These are phyloP conservation scores for Poeciliopsis infans DNA, from an alignment of 2,797 vertebrate genomes.

Conservation along the genomic window DNA sequence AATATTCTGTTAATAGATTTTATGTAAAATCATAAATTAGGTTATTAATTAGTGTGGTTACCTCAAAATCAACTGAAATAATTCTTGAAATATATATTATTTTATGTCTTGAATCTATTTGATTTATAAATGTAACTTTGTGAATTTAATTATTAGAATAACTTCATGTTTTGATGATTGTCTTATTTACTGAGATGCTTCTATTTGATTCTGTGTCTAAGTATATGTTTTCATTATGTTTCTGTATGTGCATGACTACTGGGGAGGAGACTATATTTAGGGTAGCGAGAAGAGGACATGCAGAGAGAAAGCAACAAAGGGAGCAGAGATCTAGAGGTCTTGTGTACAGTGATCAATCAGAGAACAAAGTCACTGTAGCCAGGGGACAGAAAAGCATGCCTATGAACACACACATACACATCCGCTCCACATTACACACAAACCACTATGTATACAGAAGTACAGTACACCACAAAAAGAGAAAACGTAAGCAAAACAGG, in stretches of 20 bases:
- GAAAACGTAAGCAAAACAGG: slow-evolving; percentile 17
- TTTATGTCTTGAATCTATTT: not conserved
- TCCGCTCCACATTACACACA: slow-evolving; percentile 21
- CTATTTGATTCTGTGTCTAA: slow-evolving; percentile 36
- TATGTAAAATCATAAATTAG: not conserved
- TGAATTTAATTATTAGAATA: not conserved
- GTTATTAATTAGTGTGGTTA: not conserved
- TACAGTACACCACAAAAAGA: slow-evolving; percentile 29
- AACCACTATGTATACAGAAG: slow-evolving; percentile 9
- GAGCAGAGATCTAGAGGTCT: slow-evolving; percentile 76
- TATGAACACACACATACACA: slow-evolving; percentile 29
- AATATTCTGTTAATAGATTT: not conserved
- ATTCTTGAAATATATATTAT: not conserved
- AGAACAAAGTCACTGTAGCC: slow-evolving; percentile 61
- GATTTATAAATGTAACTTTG: not conserved
- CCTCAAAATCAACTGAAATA: not conserved
- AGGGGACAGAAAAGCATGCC: slow-evolving; percentile 60
- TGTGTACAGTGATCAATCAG: slow-evolving; percentile 80
- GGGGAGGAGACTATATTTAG: slow-evolving; percentile 78
- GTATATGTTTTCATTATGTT: slow-evolving; percentile 21
- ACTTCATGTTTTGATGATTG: not conserved
- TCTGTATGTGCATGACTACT: slow-evolving; percentile 39
- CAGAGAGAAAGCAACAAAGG: slow-evolving; percentile 53
- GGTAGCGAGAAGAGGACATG: slow-evolving; percentile 61
- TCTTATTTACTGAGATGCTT: slow-evolving; percentile 16